Evolutionary conservation across 2,888 invertebrate genomes (phyloP), one percentile per base, ranked within the genome.

Genomic region (Dyspetes luteomarginatus): DNA sequence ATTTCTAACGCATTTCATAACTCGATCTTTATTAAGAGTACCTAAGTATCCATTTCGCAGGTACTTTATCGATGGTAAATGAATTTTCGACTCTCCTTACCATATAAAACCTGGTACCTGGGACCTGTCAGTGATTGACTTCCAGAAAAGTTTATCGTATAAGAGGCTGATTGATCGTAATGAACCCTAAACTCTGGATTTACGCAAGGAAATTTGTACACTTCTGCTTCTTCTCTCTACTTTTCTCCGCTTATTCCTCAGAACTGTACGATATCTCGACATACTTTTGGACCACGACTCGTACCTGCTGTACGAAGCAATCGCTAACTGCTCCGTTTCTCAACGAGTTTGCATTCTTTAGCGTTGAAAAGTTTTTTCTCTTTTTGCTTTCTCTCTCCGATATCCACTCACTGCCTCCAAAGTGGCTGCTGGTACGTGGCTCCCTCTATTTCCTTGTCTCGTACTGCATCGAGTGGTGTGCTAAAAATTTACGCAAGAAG

Each of bases 101-200:
- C 36, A 36, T 9, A 50, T 22, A 9, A 19, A 24, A 28, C 69
- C 52, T 43, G 45, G 9, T 45, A n/a, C 9, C 9, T n/a, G 2
- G 41, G 77, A 60, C 56, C 41, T 17, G 55, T 43, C 41, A 65
- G 52, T 65, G 77, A 82, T 78, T 69, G 73, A 50, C 78, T 82
- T 67, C 62, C 58, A 28, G 41, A 67, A 71, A 81, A 80, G 80
- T 82, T 76, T 19, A 7, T 9, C 56, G 28, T 56, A 26, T 58
- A 73, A 80, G 69, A 77, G 73, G 48, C 64, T 81, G 81, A 81
- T 81, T 73, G 78, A 80, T 82, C 77, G 82, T 73, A 82, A 82
- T 77, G 77, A 73, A 79, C 72, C 68, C 75, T 73, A 56, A 41
- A 68, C 72, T 50, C 43, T 7, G 48, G 24, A 77, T 69, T 17